Percentiles rank a stretch among this genome's conserved stretches.
Conservation (phyloP, 2,113 vertebrate species). For the Leuciscus idus region DNA sequence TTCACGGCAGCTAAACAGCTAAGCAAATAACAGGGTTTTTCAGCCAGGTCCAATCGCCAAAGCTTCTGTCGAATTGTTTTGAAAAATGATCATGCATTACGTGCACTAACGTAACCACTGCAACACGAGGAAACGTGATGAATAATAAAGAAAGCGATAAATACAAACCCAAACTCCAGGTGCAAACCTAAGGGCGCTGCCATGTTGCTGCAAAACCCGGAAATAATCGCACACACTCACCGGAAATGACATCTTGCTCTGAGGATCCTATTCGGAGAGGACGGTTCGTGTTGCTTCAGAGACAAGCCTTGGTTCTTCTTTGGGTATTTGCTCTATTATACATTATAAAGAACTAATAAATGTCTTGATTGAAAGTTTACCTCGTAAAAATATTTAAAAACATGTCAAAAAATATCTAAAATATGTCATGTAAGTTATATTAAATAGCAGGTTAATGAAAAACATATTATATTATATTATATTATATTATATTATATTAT, state of each 20-base stretch:
- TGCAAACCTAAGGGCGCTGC: constrained; percentile 85
- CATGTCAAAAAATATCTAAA: not conserved
- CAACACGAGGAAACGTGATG: not conserved
- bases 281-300: not conserved
- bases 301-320: not conserved
- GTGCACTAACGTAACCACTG: not conserved
- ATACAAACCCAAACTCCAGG: constrained; percentile 90
- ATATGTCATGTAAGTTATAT: not conserved
- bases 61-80: not conserved
- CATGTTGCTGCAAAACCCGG: constrained; percentile 76
- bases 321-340: not conserved
- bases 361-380: not conserved
- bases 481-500: not conserved
- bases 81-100: not conserved
- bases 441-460: not conserved
- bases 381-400: not conserved
- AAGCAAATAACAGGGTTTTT: not conserved
- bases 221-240: constrained; percentile 26
- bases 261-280: not conserved
- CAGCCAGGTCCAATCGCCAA: not conserved
- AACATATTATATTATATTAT: not conserved
- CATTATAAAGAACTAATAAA: not conserved
- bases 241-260: constrained; percentile 63
- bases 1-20: not conserved
- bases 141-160: not conserved